These are phyloP conservation scores for Akabosia matsudoensis DNA, from an alignment of 1,140 invertebrate genomes.

Conservation along the genomic window DNA sequence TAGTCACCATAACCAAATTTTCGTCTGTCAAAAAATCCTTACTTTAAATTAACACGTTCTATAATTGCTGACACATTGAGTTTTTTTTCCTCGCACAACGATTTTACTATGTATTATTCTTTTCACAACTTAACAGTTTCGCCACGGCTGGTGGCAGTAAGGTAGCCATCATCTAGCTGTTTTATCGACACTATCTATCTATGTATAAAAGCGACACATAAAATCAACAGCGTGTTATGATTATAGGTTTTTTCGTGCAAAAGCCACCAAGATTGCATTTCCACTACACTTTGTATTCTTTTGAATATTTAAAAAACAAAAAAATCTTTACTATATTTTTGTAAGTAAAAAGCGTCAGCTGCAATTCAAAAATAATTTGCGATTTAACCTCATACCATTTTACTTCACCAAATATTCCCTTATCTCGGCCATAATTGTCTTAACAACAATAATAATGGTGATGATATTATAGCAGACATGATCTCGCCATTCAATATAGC, in stretches of 20 bases:
- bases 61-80: constrained; percentile 14
- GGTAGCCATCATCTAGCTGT: background rate
- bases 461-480: background rate
- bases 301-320: too few relatives aligned
- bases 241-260: background rate
- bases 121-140: background rate
- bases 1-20: background rate
- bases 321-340: too few relatives aligned
- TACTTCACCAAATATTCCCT: too few relatives aligned
- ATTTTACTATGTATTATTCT: background rate
- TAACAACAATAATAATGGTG: background rate
- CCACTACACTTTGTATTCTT: too few relatives aligned
- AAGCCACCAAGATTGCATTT: background rate
- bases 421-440: background rate
- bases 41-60: constrained; percentile 1
- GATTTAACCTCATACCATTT: background rate
- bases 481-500: background rate
- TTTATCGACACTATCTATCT: background rate
- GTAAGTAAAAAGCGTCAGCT: background rate
- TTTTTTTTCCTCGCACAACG: background rate
- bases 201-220: background rate
- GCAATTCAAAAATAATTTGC: background rate
- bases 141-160: background rate
- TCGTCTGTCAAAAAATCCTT: too few relatives aligned
- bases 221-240: background rate